Conservation (phyloP, 2,888 invertebrate genomes). For the Buathra laborator region DNA sequence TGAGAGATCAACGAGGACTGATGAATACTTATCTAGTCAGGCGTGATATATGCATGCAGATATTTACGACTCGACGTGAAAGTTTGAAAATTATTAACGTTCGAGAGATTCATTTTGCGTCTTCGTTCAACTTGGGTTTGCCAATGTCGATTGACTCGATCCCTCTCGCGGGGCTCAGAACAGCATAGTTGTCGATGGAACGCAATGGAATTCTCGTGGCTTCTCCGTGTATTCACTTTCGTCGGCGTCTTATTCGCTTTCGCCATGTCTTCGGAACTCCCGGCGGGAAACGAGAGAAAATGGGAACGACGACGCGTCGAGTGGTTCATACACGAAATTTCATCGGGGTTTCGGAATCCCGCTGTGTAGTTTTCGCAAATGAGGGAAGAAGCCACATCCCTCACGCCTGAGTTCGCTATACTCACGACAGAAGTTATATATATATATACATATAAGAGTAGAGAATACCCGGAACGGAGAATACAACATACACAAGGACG, state of each 20-base stretch:
- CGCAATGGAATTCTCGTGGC: slow-evolving; percentile 30
- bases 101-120: not conserved
- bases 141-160: not conserved
- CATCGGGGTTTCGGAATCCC: slow-evolving; percentile 1
- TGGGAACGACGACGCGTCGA: slow-evolving; percentile 11
- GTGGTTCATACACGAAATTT: slow-evolving; percentile 37
- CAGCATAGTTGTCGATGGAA: not conserved
- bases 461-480: slow-evolving; percentile 12
- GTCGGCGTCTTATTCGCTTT: slow-evolving; percentile 31
- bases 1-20: slow-evolving; percentile 44
- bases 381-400: slow-evolving; percentile 47
- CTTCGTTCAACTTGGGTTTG: not conserved
- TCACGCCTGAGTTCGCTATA: not conserved
- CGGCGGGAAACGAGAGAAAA: slow-evolving; percentile 19
- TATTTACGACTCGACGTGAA: slow-evolving; percentile 11
- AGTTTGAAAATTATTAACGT: slow-evolving; percentile 25
- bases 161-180: not conserved
- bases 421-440: not conserved
- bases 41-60: slow-evolving; percentile 38
- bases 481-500: slow-evolving; percentile 26
- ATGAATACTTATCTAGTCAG: slow-evolving; percentile 54
- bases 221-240: slow-evolving; percentile 35
- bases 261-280: slow-evolving; percentile 4
- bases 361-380: slow-evolving; percentile 57
- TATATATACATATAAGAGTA: slow-evolving; percentile 26